phyloP scores from a whole-genome alignment of 1,140 invertebrate species.

The fruit fly (Drosophila melanogaster) region DNA sequence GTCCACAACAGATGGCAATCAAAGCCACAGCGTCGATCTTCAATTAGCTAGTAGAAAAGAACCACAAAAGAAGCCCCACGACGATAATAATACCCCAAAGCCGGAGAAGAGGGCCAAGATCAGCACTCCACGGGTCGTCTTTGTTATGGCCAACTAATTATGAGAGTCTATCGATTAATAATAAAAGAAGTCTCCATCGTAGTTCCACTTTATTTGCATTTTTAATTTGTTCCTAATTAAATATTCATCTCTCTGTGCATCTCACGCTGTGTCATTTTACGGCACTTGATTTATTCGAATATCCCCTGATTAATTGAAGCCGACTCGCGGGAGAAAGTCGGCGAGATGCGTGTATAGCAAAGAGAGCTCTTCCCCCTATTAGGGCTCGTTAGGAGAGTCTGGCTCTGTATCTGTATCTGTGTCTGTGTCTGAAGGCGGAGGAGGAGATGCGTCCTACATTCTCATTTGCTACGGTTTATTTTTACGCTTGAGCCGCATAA shows the following conservation, averaged over 20 bases:
- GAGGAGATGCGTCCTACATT: constrained; percentile 60
- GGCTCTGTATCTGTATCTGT: neutral
- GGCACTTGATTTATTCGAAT: constrained; percentile 79
- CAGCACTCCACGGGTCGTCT: constrained; percentile 33
- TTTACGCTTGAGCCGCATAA: constrained; percentile 79
- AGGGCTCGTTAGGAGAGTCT: constrained; percentile 71
- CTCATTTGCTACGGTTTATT: constrained; percentile 79
- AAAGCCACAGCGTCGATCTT: constrained; percentile 36
- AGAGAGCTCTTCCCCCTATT: constrained; percentile 44
- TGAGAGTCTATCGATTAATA: constrained; percentile 76
- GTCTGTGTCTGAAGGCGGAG: too few relatives aligned
- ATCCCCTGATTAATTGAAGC: constrained; percentile 78
- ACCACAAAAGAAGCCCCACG: constrained; percentile 21
- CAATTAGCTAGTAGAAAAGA: constrained; percentile 71
- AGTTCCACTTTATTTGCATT: constrained; percentile 82
- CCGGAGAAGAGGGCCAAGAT: neutral
- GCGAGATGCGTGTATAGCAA: neutral
- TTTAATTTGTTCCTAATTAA: constrained; percentile 82
- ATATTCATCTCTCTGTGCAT: constrained; percentile 76
- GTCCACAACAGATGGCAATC: constrained; percentile 47
- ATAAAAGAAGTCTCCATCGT: constrained; percentile 66
- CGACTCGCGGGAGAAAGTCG: constrained; percentile 72
- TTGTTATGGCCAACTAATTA: constrained; percentile 75
- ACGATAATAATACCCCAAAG: constrained; percentile 22
- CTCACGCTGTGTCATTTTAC: constrained; percentile 81